These are phyloP conservation scores for Euwallacea similis DNA, from an alignment of 1,140 invertebrate genomes.

Conservation along the genomic window DNA sequence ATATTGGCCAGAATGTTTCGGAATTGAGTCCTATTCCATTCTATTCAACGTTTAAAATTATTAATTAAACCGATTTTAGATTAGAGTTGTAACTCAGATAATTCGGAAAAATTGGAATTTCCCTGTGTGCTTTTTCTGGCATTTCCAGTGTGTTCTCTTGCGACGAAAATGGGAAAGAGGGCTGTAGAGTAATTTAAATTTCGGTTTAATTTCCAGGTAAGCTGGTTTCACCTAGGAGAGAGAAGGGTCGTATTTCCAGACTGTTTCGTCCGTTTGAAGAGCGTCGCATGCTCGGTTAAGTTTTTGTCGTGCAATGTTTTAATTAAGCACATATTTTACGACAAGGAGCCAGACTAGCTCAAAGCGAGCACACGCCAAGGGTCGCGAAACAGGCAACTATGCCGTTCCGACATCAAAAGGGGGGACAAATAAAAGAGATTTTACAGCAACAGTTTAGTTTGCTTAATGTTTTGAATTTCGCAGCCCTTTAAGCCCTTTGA, in stretches of 20 bases:
- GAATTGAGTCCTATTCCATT: slow-evolving; percentile 30
- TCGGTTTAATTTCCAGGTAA: slow-evolving; percentile 42
- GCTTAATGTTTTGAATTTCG: slow-evolving; percentile 26
- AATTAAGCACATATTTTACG: slow-evolving; percentile 53
- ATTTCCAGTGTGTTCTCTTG: no score
- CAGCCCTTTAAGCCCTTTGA: slow-evolving; percentile 15
- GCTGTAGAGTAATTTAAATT: slow-evolving; percentile 1
- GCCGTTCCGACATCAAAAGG: slow-evolving; percentile 43
- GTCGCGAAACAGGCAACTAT: slow-evolving; percentile 41
- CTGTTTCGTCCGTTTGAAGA: slow-evolving; percentile 47
- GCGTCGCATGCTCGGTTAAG: slow-evolving; percentile 51
- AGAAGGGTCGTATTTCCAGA: slow-evolving; percentile 35
- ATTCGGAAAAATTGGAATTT: no score
- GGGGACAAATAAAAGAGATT: slow-evolving; percentile 23
- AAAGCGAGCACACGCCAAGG: slow-evolving; percentile 46
- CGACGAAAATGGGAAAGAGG: neutral
- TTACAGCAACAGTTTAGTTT: slow-evolving; percentile 29
- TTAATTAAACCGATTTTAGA: slow-evolving; percentile 11
- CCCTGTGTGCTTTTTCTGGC: no score
- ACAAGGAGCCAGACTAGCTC: slow-evolving; percentile 46
- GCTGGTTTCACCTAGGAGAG: slow-evolving; percentile 12
- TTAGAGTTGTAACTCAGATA: neutral
- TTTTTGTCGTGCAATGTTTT: slow-evolving; percentile 54
- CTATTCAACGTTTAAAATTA: slow-evolving; percentile 3
- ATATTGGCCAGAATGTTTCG: slow-evolving; percentile 53